Conservation (phyloP, 30 jellyfish, hydroid and myxozoan species). For the Haliclystus octoradiatus region DNA sequence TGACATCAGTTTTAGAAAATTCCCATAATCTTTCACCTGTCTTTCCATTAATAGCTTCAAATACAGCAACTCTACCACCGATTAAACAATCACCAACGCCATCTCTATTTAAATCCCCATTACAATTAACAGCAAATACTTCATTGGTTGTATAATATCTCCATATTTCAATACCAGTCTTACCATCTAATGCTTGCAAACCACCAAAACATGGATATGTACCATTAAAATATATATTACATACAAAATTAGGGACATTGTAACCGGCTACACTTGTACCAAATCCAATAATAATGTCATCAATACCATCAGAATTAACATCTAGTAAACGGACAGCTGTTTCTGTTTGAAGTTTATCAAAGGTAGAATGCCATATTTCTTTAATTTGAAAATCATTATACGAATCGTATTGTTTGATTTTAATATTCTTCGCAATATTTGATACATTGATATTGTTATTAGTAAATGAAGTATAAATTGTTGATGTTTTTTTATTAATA, state of each 20-base stretch:
- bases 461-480: too few species aligned
- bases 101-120: constrained; percentile 61
- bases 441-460: too few species aligned
- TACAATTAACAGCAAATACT: constrained; percentile 67
- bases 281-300: constrained; percentile 59
- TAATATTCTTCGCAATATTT: background rate
- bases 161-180: constrained; percentile 71
- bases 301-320: constrained; percentile 57
- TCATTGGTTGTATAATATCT: constrained; percentile 35
- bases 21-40: constrained; percentile 63
- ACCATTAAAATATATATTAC: constrained; percentile 34
- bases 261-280: constrained; percentile 65
- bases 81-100: constrained; percentile 79
- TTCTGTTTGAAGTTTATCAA: constrained; percentile 64
- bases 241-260: constrained; percentile 23
- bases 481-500: background rate
- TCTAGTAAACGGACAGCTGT: constrained; percentile 59
- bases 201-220: constrained; percentile 75
- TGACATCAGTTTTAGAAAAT: constrained; percentile 22
- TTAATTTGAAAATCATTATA: constrained; percentile 40
- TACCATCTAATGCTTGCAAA: constrained; percentile 60
- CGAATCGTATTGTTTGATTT: background rate
- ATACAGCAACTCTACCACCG: constrained; percentile 75
- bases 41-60: constrained; percentile 70
- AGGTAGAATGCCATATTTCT: constrained; percentile 53